Evolutionary conservation across 2,888 invertebrate species (phyloP), one percentile per base, ranked within the genome.

Genomic region (Heliconius erato): DNA sequence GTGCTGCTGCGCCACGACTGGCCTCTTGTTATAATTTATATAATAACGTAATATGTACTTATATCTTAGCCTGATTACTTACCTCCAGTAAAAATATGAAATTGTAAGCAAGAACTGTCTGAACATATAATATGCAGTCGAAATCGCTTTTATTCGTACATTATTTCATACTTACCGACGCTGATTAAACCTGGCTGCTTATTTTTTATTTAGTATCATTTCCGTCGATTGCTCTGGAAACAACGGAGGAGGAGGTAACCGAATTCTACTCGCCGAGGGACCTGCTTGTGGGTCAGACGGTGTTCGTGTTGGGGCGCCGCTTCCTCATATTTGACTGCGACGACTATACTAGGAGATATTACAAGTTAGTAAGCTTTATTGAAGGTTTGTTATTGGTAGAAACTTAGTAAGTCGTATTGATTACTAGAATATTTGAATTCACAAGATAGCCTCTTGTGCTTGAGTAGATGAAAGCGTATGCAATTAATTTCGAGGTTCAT

Each of bases 251-350:
- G 59, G 98, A 98, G 91, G 96, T 98, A 79, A 97, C 97, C 0
- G 97, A 98, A 91, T 98, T 97, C 91, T 98, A 98, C 91, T 96
- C 97, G 65, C 98, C 98, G 0, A 96, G 96, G 89, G 98, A 99
- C 92, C 97, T 99, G 72, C 91, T 97, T 87, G 95, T 98, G 4
- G 98, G 98, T 0, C 96, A 97, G 85, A 97, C 97, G 0, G 93
- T 98, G 69, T 97, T 96, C 88, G 96, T 98, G 59, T 96, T 97
- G 72, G 97, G 97, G 0, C 96, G 98, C 44, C 94, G 97, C 87
- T 98, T 98, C 92, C 94, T 98, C 14, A 92, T 99, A 7, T 97
- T 97, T 86, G 98, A 98, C 91, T 98, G 98, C 90, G 98, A 98
- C 89, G 91, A 95, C 28, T 98, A 98, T 92, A 98, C 98, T 0